Percentiles rank a stretch among this genome's conserved stretches.
Conservation (phyloP, 2,113 vertebrate genomes). For the Cervus canadensis region DNA sequence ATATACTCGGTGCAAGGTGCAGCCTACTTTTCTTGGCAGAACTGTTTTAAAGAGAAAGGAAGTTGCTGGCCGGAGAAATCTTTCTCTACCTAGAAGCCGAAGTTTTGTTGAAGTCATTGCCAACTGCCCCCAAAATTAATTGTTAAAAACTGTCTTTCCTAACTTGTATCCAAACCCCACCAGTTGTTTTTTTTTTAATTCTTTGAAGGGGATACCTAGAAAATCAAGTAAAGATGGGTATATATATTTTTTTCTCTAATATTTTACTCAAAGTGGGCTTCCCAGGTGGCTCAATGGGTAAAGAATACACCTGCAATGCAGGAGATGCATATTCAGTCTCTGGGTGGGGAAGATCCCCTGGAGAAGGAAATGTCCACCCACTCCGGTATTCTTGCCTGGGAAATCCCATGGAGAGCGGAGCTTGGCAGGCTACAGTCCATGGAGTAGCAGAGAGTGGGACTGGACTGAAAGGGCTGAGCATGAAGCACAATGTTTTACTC, state of each 20-base stretch:
- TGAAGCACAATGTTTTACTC: not conserved
- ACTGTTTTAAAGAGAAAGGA: not conserved
- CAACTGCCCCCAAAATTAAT: not conserved
- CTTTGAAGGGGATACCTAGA: not conserved
- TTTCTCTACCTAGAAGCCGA: not conserved
- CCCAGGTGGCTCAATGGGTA: not conserved
- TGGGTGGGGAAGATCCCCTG: not conserved
- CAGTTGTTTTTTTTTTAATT: not conserved
- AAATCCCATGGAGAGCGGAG: not conserved
- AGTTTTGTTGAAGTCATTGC: not conserved
- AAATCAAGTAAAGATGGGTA: not conserved
- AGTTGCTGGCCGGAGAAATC: not conserved
- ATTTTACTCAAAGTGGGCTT: not conserved
- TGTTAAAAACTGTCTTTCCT: not conserved
- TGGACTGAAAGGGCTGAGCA: not conserved
- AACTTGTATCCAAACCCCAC: not conserved
- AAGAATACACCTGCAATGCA: not conserved
- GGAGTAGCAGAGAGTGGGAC: not conserved
- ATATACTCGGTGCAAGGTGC: rapidly evolving
- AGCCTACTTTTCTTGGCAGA: not conserved
- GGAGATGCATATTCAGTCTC: not conserved
- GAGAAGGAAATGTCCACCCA: not conserved
- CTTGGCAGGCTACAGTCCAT: not conserved
- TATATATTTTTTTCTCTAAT: not conserved
- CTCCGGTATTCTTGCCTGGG: not conserved